Evolutionary conservation across 2,888 invertebrate species (phyloP).

Genomic region (Scaptomyza cyrtandrae): DNA sequence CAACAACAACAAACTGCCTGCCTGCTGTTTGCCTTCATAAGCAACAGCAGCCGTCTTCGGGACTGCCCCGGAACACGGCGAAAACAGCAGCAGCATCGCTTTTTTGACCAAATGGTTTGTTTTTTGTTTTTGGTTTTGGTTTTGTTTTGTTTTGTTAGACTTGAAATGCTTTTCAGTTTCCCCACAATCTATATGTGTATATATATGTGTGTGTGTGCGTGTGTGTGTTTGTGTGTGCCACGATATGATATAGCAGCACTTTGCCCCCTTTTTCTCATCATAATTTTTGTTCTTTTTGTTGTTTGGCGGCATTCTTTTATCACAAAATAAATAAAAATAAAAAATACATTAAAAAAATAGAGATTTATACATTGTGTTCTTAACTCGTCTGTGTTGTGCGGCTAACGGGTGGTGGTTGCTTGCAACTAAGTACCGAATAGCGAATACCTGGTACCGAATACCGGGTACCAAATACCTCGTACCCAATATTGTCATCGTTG

Average conservation of each 20-base stretch:
- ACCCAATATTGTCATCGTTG: neutral
- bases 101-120: conserved; percentile 47
- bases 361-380: neutral
- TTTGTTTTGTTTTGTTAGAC: conserved; percentile 31
- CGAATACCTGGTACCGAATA: neutral
- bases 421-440: neutral
- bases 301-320: conserved; percentile 57
- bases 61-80: conserved; percentile 23
- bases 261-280: neutral
- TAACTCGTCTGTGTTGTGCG: neutral
- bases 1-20: conserved; percentile 25
- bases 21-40: no score
- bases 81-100: conserved; percentile 1
- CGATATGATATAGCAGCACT: neutral
- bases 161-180: conserved; percentile 38
- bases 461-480: neutral
- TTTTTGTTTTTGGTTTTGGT: conserved; percentile 1
- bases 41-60: conserved; percentile 20
- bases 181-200: no score
- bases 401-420: neutral
- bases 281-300: neutral
- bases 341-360: neutral
- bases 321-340: conserved; percentile 25
- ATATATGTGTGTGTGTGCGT: no score
- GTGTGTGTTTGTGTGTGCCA: no score